Evolutionary conservation across 2,888 invertebrate genomes (phyloP).

Genomic region (Lepidocyrtinus sp.): DNA sequence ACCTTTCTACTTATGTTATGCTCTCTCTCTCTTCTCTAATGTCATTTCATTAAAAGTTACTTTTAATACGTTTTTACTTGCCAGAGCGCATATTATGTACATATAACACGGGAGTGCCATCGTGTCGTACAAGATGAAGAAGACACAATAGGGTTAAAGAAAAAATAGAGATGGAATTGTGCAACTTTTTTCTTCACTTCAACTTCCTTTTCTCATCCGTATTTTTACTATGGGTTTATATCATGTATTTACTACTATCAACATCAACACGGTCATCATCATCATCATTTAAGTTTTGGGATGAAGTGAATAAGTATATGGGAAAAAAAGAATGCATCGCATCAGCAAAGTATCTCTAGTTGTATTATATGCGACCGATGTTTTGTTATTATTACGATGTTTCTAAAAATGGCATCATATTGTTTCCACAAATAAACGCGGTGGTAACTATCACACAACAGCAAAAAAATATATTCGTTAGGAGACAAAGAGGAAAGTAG

Average conservation of each 20-base stretch:
- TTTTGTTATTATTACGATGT: slow-evolving; percentile 39
- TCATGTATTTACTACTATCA: slow-evolving; percentile 12
- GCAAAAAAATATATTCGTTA: no score
- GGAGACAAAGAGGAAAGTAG: slow-evolving; percentile 33
- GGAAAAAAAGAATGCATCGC: slow-evolving; percentile 7
- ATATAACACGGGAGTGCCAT: no score
- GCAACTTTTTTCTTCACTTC: not conserved
- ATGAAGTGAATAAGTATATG: slow-evolving; percentile 23
- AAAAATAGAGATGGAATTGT: not conserved
- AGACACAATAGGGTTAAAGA: no score
- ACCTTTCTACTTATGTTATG: no score
- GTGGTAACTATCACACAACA: slow-evolving; percentile 50
- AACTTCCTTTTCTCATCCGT: not conserved
- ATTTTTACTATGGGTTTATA: no score
- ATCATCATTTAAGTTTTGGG: slow-evolving; percentile 17
- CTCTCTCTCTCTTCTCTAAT: slow-evolving; percentile 29
- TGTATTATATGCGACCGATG: slow-evolving; percentile 34
- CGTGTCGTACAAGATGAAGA: no score
- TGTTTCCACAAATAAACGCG: slow-evolving; percentile 58
- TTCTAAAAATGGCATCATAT: slow-evolving; percentile 62
- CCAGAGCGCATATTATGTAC: no score
- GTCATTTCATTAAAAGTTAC: slow-evolving; percentile 44
- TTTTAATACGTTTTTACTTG: slow-evolving; percentile 46
- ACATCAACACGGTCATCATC: slow-evolving; percentile 34
- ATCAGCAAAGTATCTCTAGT: slow-evolving; percentile 18